Evolutionary conservation across 2,113 vertebrate genomes (phyloP), one percentile per base, ranked within the genome.

Genomic region (Siniperca chuatsi): DNA sequence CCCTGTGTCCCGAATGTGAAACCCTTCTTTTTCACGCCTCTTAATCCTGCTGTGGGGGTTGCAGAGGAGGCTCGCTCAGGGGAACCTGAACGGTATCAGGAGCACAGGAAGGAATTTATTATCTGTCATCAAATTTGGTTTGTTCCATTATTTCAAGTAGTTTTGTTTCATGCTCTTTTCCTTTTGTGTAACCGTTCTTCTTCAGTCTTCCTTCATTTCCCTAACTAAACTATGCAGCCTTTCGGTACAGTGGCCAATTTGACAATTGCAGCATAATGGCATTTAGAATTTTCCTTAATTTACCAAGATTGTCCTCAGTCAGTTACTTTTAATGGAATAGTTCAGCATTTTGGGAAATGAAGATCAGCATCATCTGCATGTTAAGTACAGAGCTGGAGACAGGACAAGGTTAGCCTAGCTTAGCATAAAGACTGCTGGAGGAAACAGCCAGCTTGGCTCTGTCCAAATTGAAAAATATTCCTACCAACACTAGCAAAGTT

Each of bases 1-100:
- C 83, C 83, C 86, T 60, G 88, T 81, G 90, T 93, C 82, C 87
- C 79, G 16, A 89, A 61, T 84, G 87, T 87, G 85, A 89, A 78
- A 87, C 75, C 70, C 74, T 74, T 85, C 79, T 87, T 90, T 93
- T 92, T 93, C 82, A 92, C 67, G 83, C 88, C 61, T 91, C 85
- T 85, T 87, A 91, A 92, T 89, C 90, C 82, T 81, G 84, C 83
- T 72, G 66, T 60, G 66, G 23, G 76, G 81, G 90, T 82, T 78
- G 76, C 52, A 68, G 78, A 89, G 78, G 68, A 88, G 75, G 50
- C 76, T 85, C 13, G 23, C 85, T 81, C 83, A 79, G 44, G 73
- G 81, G 84, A 87, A 83, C 77, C 81, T 77, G 70, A 87, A 58
- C 15, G 23, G 58, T 75, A 87, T 88, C 83, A 85, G 71, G 67